Evolutionary conservation across 2,888 invertebrate species (phyloP).

Genomic region (Chelonus formosanus): DNA sequence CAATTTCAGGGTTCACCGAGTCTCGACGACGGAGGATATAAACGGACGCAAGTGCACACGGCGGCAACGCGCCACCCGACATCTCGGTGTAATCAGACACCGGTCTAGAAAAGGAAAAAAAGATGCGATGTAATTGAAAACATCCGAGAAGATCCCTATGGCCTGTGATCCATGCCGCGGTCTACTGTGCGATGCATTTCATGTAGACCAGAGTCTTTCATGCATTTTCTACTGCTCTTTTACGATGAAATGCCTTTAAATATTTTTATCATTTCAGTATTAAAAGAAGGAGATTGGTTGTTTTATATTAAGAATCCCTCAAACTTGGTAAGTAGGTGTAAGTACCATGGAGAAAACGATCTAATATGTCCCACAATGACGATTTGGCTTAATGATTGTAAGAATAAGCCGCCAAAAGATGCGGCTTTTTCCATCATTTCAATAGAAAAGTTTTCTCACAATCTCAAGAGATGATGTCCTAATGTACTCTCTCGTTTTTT

Average conservation of each 20-base stretch:
- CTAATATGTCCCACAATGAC: slow-evolving; percentile 10
- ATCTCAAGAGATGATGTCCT: slow-evolving; percentile 43
- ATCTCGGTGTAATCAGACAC: slow-evolving; percentile 66
- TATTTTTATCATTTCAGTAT: too few relatives aligned
- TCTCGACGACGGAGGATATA: slow-evolving; percentile 31
- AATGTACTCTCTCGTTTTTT: background rate
- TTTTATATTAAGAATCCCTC: background rate
- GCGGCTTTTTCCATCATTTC: slow-evolving; percentile 58
- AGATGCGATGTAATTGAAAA: slow-evolving; percentile 58
- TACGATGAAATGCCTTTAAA: too few relatives aligned
- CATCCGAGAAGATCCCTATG: slow-evolving; percentile 40
- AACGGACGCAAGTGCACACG: slow-evolving; percentile 35
- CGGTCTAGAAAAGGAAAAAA: slow-evolving; percentile 43
- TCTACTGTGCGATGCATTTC: slow-evolving; percentile 21
- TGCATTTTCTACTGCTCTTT: too few relatives aligned
- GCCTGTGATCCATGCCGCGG: slow-evolving; percentile 55
- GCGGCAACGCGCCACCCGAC: slow-evolving; percentile 53
- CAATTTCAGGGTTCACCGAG: slow-evolving; percentile 45
- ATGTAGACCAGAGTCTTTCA: background rate
- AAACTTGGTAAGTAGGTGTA: slow-evolving; percentile 52
- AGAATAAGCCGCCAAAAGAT: slow-evolving; percentile 51
- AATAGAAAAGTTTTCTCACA: slow-evolving; percentile 63
- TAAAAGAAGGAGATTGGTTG: background rate
- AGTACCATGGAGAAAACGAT: slow-evolving; percentile 43
- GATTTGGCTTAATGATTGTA: slow-evolving; percentile 13